Base-by-base conservation (phyloP, 2,113 vertebrate species). In the Ceyx melanurus region DNA sequence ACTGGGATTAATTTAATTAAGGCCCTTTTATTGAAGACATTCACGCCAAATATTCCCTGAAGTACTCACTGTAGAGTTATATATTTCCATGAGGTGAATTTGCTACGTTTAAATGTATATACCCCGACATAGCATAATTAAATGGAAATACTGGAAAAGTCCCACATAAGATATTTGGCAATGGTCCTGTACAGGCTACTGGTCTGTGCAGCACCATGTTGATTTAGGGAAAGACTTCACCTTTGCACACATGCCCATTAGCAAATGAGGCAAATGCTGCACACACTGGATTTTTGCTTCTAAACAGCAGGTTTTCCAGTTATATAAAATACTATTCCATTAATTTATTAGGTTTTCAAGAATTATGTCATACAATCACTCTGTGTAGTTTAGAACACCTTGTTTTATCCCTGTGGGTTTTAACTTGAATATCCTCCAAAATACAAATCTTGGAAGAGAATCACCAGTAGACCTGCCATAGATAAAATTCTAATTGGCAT, bases 11-110 rank as follows among this genome's bases (percentile, higher is more conserved):
- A 58, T 26, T 40, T 89, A 95, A 89, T 90, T 91, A 93, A 97
- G 93, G 40, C 56, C 57, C 54, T 92, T 75, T 75, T 86, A 29
- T 43, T 91, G 62, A 92, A 92, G 66, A 28, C 10, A 26, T 78
- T 57, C 71, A 62, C 76, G 75, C 82, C 61, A 82, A 88, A 90
- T 94, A 96, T 77, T 94, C 96, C 95, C 94, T 51, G 4, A 87
- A 87, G 93, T 91, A 91, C 73, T 70, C 43, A 80, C 57, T 84
- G 23, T 67, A 83, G 68, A 94, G 37, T 92, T 72, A 74, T 90
- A 78, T 40, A 53, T 61, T 91, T 70, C 80, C 50, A 75, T 35
- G 74, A 78, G 78, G 78, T 86, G 70, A 76, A 56, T 82, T 93
- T 58, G 15, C 67, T 87, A 70, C 81, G 67, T 82, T 70, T 78